Percentiles rank a stretch among this genome's conserved stretches.
These are phyloP conservation scores for Suncus etruscus DNA, from an alignment of 2,113 vertebrate genomes.

Conservation along the genomic window DNA sequence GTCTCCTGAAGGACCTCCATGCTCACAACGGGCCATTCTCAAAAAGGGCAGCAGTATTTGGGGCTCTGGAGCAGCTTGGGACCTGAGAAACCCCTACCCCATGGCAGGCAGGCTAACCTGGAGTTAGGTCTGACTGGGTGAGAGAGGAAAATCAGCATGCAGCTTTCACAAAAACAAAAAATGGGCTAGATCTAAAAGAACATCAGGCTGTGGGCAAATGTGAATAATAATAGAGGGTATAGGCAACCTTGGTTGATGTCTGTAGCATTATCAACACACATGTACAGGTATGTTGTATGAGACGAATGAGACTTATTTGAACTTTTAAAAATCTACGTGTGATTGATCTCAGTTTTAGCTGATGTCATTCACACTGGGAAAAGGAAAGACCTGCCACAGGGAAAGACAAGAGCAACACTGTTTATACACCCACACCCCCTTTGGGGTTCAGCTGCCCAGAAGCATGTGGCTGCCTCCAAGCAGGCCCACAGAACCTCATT, in stretches of 20 bases:
- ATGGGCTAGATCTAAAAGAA: background rate
- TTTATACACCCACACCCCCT: background rate
- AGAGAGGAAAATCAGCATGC: background rate
- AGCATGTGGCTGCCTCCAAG: background rate
- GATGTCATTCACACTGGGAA: background rate
- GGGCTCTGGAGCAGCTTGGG: background rate
- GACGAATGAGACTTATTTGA: background rate
- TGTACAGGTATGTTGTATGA: background rate
- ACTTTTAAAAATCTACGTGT: background rate
- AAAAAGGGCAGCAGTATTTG: background rate
- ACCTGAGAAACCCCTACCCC: background rate
- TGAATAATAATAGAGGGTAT: background rate
- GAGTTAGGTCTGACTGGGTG: background rate
- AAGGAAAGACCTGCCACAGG: no score
- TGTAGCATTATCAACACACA: slow-evolving; percentile 3
- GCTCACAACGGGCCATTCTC: background rate
- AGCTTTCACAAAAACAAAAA: slow-evolving; percentile 24
- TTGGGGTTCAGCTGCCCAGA: background rate
- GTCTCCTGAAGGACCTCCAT: background rate
- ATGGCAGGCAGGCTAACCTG: background rate
- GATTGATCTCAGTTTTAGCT: background rate
- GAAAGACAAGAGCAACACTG: background rate
- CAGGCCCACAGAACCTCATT: background rate
- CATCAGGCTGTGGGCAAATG: background rate
- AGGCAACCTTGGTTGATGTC: slow-evolving; percentile 1